Evolutionary conservation across 1,140 invertebrate species (phyloP), one percentile per base, ranked within the genome.

Genomic region (Augochlora pura): DNA sequence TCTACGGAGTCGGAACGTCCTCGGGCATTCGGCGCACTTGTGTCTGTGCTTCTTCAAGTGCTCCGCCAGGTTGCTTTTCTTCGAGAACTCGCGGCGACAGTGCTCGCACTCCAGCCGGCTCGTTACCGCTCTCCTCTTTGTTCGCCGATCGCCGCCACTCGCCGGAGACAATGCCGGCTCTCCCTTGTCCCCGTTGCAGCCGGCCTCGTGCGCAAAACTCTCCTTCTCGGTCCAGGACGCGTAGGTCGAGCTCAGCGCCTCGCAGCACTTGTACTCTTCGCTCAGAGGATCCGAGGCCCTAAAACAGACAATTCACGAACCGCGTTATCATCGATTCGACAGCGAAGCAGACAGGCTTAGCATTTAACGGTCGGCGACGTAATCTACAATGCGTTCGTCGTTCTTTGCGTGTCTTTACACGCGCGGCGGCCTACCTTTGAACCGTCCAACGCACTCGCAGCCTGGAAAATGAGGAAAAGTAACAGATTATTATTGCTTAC

Each of bases 21-120:
- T 90, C 1, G 81, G 62, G 27, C 90, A 91, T 5, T 90, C 80
- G 1, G 69, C 7, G 63, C 90, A 90, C 21, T 81, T 88, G 79
- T 89, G 81, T 8, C 75, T 75, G 60, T 94, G 90, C n/a, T 88
- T 87, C 65, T 88, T 87, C 75, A 91, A 49, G 72, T 94, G 93
- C n/a, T 92, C 90, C 0, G 84, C 87, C 21, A 94, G 73, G 66
- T 92, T 92, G 49, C 90, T 91, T 54, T 93, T 87, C 10, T 92
- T 93, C 0, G 91, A 93, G 75, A 95, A 95, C 14, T 92, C 82
- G 8, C 81, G 76, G 6, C 46, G 52, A 59, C 86, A 88, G 9
- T 83, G 74, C 5, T 83, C 83, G 75, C 85, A 86, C 16, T 88
- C 85, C 9, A 86, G 27, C 18, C 38, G 63, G 21, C 10, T 60